phyloP scores from a whole-genome alignment of 2,113 vertebrate genomes.

The Ciconia maguari region DNA sequence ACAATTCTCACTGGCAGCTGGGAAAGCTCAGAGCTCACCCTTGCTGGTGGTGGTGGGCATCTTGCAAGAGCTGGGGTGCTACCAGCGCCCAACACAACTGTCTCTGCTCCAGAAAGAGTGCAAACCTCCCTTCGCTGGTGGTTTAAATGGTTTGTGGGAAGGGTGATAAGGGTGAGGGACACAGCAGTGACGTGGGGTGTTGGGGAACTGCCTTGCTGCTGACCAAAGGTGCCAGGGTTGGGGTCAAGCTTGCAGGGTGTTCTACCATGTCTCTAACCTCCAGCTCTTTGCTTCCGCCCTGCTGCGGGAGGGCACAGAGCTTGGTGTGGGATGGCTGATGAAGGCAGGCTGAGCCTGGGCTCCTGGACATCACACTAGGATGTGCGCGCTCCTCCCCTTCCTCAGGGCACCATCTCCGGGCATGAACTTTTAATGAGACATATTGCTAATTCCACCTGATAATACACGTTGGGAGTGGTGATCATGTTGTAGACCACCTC shows the following conservation, averaged over 20 bases:
- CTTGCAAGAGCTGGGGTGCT: background rate
- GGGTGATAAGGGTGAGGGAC: background rate
- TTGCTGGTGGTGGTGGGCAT: background rate
- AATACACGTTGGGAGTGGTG: rapidly evolving
- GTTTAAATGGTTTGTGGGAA: background rate
- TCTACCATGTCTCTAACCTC: background rate
- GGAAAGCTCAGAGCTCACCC: background rate
- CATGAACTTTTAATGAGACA: background rate
- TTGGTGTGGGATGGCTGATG: background rate
- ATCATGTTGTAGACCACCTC: background rate
- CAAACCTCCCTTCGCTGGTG: rapidly evolving
- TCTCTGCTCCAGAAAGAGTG: background rate
- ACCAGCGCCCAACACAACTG: rapidly evolving
- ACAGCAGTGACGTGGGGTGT: rapidly evolving
- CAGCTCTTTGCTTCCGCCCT: background rate
- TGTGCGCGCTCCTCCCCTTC: background rate
- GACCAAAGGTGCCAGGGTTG: background rate
- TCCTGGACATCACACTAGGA: background rate
- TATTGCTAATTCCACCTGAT: background rate
- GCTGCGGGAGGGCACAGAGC: background rate
- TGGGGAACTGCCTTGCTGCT: background rate
- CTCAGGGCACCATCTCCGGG: background rate
- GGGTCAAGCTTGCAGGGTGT: background rate
- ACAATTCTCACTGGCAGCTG: rapidly evolving
- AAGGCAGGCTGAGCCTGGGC: background rate